A percentile compares a stretch with the other conserved stretches of the same genome.
Conservation (phyloP, 30 jellyfish, hydroid and myxozoan genomes). For the Nemopilema nomurai region DNA sequence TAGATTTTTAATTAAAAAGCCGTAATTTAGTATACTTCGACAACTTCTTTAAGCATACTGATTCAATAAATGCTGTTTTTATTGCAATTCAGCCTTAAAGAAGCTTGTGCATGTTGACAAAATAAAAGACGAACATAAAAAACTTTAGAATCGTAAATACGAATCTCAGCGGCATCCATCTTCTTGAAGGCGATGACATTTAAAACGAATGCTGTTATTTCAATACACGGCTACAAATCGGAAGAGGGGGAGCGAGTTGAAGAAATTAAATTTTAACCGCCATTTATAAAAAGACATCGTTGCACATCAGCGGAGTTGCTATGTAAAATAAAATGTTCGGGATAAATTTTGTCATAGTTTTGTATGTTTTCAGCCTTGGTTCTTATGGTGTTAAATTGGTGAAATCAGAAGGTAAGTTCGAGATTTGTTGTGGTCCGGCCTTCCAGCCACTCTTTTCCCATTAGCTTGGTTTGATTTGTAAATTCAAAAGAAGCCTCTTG, state of each 20-base stretch:
- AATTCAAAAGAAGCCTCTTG: neutral
- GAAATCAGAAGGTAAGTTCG: neutral
- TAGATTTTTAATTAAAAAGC: no score
- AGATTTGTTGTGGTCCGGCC: neutral
- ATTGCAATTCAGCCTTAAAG: no score
- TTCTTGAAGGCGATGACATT: neutral
- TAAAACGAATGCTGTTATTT: neutral
- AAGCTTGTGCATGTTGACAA: no score
- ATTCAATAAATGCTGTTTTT: no score
- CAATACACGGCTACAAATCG: neutral
- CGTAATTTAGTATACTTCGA: no score
- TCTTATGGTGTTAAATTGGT: neutral
- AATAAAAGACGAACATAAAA: no score
- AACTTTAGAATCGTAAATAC: no score
- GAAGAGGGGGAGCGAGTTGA: neutral
- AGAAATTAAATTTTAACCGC: conserved; percentile 8
- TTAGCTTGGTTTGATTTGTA: neutral
- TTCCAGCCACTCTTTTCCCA: neutral
- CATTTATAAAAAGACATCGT: neutral
- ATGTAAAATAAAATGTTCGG: neutral
- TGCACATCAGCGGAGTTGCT: neutral
- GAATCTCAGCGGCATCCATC: neutral
- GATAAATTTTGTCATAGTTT: neutral
- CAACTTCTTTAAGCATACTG: no score
- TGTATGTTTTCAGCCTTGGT: neutral